These are phyloP conservation scores for Lycaon pictus DNA, from an alignment of 2,113 vertebrate genomes.

Conservation along the genomic window DNA sequence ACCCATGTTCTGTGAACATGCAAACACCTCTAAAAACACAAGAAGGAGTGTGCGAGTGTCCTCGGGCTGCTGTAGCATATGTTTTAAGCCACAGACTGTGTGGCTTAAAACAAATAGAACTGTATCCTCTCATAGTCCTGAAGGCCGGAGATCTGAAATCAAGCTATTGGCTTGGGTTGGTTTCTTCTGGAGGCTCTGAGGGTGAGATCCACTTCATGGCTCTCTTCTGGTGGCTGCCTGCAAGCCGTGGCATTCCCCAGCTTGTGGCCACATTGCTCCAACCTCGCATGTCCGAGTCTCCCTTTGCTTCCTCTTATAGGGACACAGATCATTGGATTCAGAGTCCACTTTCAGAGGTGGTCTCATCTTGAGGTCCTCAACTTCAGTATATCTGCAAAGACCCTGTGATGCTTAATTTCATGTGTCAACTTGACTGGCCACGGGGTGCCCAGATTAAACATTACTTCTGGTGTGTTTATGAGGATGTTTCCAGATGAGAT, in stretches of 20 bases:
- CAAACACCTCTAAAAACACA: not conserved
- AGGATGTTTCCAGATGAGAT: not conserved
- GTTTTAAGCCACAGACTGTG: too few relatives aligned
- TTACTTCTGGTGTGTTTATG: not conserved
- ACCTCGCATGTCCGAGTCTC: not conserved
- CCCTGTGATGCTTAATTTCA: not conserved
- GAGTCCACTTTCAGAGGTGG: not conserved
- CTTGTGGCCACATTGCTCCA: not conserved
- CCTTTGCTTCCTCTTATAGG: not conserved
- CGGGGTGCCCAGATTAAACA: not conserved
- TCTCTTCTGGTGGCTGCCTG: not conserved
- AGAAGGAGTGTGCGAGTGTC: not conserved
- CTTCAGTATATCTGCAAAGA: too few relatives aligned
- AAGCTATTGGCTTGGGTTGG: fast-evolving
- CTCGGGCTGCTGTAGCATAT: not conserved
- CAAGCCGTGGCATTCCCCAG: not conserved
- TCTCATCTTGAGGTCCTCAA: not conserved
- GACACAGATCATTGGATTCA: not conserved
- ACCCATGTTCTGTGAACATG: fast-evolving
- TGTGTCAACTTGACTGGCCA: not conserved
- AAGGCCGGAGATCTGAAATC: not conserved
- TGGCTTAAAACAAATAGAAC: not conserved
- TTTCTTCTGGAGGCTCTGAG: not conserved
- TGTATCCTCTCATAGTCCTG: not conserved
- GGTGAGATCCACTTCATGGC: not conserved